phyloP scores from a whole-genome alignment of 2,113 vertebrate species.

The Alethe diademata region DNA sequence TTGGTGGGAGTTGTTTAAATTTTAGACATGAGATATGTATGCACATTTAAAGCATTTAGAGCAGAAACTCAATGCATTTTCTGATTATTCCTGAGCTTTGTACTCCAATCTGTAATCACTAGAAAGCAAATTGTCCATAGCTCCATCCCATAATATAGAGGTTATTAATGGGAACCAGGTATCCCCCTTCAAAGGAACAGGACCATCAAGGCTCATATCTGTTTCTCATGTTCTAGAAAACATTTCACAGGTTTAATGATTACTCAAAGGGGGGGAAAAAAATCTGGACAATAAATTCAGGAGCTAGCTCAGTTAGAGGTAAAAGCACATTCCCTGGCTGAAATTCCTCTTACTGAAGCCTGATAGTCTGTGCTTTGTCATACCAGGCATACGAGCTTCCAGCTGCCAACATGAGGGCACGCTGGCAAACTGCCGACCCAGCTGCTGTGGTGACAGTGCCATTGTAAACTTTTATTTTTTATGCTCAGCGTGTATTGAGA shows the following conservation, averaged over 20 bases:
- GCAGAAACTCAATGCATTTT: background rate
- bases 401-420: constrained; percentile 30
- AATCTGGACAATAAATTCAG: constrained; percentile 11
- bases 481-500: constrained; percentile 17
- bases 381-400: background rate
- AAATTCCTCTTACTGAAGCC: background rate
- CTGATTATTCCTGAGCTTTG: constrained; percentile 35
- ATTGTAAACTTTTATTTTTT: constrained; percentile 12
- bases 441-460: constrained; percentile 30
- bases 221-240: constrained; percentile 49
- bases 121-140: constrained; percentile 49
- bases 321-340: background rate
- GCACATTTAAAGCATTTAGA: background rate
- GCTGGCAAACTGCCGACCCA: constrained; percentile 29
- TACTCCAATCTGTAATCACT: constrained; percentile 46
- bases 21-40: background rate
- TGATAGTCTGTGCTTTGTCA: background rate
- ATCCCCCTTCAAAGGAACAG: constrained; percentile 49
- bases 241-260: constrained; percentile 30
- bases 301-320: background rate
- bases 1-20: background rate
- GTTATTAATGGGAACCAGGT: constrained; percentile 65
- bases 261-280: background rate
- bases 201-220: background rate
- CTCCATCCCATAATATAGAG: background rate